Conservation (phyloP, 2,113 vertebrate species). For the Bambusicola thoracicus region DNA sequence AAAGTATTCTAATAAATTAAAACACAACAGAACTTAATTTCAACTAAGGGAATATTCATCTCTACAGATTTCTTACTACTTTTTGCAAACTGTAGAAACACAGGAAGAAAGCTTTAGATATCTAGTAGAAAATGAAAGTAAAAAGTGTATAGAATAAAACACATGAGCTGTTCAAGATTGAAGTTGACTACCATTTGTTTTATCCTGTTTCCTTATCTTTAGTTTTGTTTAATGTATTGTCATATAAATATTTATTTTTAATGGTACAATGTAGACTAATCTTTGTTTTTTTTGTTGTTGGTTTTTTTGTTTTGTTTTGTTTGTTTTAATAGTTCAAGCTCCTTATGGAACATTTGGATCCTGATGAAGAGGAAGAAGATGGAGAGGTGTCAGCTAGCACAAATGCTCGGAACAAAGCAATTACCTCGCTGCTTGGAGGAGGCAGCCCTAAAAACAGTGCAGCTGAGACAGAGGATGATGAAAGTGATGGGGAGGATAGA, state of each 20-base stretch:
- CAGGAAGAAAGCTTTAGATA: not conserved
- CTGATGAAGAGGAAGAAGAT: constrained; percentile 97
- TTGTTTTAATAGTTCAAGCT: constrained; percentile 86
- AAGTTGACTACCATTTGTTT: not conserved
- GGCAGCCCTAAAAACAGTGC: constrained; percentile 93
- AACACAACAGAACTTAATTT: not conserved
- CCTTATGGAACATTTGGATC: constrained; percentile 97
- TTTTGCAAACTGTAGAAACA: not conserved
- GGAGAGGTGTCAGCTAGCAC: constrained; percentile 95
- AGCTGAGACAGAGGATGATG: constrained; percentile 95
- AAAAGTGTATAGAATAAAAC: not conserved
- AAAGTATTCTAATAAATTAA: not conserved
- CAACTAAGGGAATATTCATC: not conserved
- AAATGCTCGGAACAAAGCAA: constrained; percentile 98
- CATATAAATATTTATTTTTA: not conserved
- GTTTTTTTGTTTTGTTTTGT: too few species aligned
- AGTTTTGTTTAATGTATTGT: not conserved
- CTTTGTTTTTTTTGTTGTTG: not conserved
- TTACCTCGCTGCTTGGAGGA: constrained; percentile 95
- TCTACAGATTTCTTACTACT: not conserved
- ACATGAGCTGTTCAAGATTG: not conserved
- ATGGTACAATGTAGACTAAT: not conserved
- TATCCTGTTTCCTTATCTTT: not conserved
- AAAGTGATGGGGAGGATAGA: constrained; percentile 95
- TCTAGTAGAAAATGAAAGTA: not conserved